Base-by-base conservation (phyloP, 2,888 invertebrate species). In the Latrodectus hesperus region DNA sequence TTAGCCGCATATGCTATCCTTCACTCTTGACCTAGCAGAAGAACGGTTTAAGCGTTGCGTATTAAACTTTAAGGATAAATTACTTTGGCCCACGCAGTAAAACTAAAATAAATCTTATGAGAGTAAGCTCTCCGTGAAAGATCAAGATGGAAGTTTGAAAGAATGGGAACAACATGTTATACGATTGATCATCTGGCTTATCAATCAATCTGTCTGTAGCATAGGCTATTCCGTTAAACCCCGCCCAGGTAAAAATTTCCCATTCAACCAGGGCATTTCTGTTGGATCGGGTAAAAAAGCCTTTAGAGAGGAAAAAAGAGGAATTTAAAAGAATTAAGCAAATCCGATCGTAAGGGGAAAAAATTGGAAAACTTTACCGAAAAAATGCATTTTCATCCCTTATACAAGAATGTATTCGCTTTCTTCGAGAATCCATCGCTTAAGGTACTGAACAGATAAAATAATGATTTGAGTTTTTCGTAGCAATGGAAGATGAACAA, bases 141-240 rank as follows among this genome's bases (percentile, higher is more conserved):
- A 75, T 79, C 79, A 71, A 80, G 85, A 80, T 68, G 70, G 64
- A 80, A 75, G 74, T 79, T 80, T 75, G 51, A 79, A 85, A 85
- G 85, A 84, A 84, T 77, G 77, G 78, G 84, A 85, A 80, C 80
- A 85, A 85, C 85, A 85, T 85, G 85, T 85, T 79, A 85, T 85
- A 75, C 79, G 70, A 85, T 85, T 85, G 85, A 85, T 85, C 80
- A 85, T 85, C 79, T 75, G 64, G 74, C 85, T 52, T 80, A 85
- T 85, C 85, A 79, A 85, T 85, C 85, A 85, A 75, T 51, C 85
- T 85, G 85, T 80, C 85, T n/a, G 75, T 75, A 75, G 68, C 85
- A 80, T n/a, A 67, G 70, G 55, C 74, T 64, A 22, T 52, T 60
- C 51, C 51, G 52, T 60, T 70, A 74, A 74, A 74, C 74, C 52